Evolutionary conservation across 2,113 vertebrate genomes (phyloP), one percentile per base, ranked within the genome.

Genomic region (Tachysurus fulvidraco): DNA sequence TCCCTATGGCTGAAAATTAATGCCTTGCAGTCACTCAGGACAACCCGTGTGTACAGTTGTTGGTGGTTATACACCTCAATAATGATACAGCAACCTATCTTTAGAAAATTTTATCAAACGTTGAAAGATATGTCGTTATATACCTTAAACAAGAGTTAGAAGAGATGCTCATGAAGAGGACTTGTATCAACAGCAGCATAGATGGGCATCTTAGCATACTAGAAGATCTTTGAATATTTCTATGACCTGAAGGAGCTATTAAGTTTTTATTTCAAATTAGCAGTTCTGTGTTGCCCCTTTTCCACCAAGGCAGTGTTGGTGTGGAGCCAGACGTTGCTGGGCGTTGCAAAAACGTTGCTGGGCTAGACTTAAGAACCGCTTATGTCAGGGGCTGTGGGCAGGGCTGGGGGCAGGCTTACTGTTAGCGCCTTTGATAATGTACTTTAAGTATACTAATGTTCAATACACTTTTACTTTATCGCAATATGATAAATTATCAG

Each of bases 41-140:
- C 73, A 76, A 14, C 12, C 73, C 52, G 44, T 76, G 73, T 44
- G 73, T 76, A 14, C 73, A 76, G 5, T 76, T 12, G 44, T 21
- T 76, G 44, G 73, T 52, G 73, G 44, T n/a, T n/a, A 76, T 76
- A 76, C 46, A 76, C 23, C 23, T 76, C n/a, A 76, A 76, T n/a
- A 50, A 52, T 52, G 73, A 76, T 52, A 23, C 73, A 52, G 25
- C 23, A 52, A 16, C 23, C 73, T n/a, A n/a, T 25, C 73, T 76
- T 76, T 52, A 76, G 23, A 14, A 76, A 50, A 11, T 14, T 52
- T 76, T 52, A 76, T 25, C 12, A 52, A n/a, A 76, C 44, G n/a
- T 5, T 1, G 11, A 50, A n/a, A 7, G 6, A 76, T 12, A 50
- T 76, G 13, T 76, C 23, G 71, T 21, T 74, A 13, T 50, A 74